These are phyloP conservation scores for Drosophila saltans DNA, from an alignment of 1,140 invertebrate species.

Conservation along the genomic window DNA sequence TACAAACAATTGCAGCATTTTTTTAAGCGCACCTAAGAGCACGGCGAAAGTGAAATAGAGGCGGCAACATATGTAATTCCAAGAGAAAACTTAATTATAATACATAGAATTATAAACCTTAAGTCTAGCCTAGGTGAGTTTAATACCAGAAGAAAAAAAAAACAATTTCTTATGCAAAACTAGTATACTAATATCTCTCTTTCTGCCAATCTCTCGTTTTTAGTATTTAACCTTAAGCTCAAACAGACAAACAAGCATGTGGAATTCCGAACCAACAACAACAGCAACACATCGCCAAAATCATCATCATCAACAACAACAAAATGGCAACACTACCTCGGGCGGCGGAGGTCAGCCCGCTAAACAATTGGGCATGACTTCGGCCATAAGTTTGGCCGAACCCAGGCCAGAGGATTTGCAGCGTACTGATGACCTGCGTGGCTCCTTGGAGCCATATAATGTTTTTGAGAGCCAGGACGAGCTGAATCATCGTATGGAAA, in stretches of 20 bases:
- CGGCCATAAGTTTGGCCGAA: conserved; percentile 94
- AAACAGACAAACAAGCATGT: conserved; percentile 53
- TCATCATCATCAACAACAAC: conserved; percentile 47
- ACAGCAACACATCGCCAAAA: conserved; percentile 44
- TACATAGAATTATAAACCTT: conserved; percentile 43
- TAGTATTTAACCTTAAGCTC: conserved; percentile 55
- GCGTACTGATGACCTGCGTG: conserved; percentile 92
- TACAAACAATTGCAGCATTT: conserved; percentile 62
- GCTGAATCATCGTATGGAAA: conserved; percentile 94
- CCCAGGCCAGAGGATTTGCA: conserved; percentile 94
- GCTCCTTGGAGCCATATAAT: conserved; percentile 92
- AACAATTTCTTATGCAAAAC: not conserved
- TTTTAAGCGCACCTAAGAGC: conserved; percentile 68
- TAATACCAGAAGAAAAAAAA: conserved; percentile 1
- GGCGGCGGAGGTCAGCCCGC: conserved; percentile 53
- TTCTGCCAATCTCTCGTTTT: not conserved
- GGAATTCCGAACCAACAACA: conserved; percentile 76
- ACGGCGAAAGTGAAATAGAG: conserved; percentile 15
- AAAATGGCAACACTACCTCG: conserved; percentile 74
- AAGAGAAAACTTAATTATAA: conserved; percentile 67
- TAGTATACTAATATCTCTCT: conserved; percentile 4
- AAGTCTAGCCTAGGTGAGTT: conserved; percentile 65
- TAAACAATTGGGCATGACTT: conserved; percentile 93
- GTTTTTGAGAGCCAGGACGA: conserved; percentile 96
- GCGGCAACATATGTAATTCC: conserved; percentile 63